Percentiles rank a stretch among this genome's conserved stretches.
These are phyloP conservation scores for Oncorhynchus clarkii DNA, from an alignment of 2,113 vertebrate genomes.

Conservation along the genomic window DNA sequence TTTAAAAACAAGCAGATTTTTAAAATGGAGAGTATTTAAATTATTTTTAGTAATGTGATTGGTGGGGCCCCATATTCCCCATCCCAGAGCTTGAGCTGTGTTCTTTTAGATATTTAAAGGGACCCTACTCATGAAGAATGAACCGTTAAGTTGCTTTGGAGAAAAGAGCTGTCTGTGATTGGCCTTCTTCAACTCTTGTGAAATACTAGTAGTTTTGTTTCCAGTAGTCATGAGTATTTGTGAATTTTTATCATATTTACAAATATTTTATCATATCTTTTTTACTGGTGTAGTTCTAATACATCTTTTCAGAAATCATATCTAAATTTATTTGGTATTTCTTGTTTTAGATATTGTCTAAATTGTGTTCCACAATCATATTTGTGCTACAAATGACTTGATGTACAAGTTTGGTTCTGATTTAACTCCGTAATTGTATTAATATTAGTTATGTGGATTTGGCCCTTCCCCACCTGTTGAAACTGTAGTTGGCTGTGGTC, in stretches of 20 bases:
- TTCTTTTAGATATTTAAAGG: conserved; percentile 61
- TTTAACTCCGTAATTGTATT: conserved; percentile 9
- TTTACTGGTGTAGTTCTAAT: conserved; percentile 38
- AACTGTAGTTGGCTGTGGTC: conserved; percentile 5
- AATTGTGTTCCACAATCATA: conserved; percentile 27
- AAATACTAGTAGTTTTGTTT: conserved; percentile 53
- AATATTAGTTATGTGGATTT: conserved; percentile 21
- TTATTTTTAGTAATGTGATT: conserved; percentile 48
- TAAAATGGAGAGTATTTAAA: conserved; percentile 45
- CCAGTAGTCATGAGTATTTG: conserved; percentile 57
- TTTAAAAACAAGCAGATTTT: conserved; percentile 36
- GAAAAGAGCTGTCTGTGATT: conserved; percentile 57
- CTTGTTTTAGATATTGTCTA: conserved; percentile 43
- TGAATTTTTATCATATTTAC: conserved; percentile 33
- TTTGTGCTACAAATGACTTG: conserved; percentile 26
- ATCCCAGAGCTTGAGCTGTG: conserved; percentile 15
- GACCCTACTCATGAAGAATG: conserved; percentile 54
- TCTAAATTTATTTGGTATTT: conserved; percentile 59
- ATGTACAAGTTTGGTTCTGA: background rate
- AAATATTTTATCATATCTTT: conserved; percentile 30
- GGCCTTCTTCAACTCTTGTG: conserved; percentile 60
- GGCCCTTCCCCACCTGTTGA: conserved; percentile 13
- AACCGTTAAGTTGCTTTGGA: conserved; percentile 47
- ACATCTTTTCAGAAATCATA: conserved; percentile 34
- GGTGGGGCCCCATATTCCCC: conserved; percentile 8